A percentile compares a stretch with the other conserved stretches of the same genome.
Evolutionary conservation across 1,140 invertebrate genomes (phyloP).

Genomic region (Drosophila littoralis): DNA sequence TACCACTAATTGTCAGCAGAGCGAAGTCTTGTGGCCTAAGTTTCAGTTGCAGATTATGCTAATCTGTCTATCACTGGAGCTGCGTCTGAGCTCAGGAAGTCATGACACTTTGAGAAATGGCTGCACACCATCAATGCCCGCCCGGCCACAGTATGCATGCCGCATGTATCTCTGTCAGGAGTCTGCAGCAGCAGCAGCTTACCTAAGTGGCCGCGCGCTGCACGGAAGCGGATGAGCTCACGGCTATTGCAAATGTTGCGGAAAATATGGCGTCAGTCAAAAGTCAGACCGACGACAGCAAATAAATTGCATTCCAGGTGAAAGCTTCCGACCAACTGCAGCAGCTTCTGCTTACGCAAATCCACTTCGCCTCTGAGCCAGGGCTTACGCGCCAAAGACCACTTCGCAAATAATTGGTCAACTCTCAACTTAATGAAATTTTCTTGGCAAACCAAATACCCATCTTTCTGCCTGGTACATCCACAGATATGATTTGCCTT

Average conservation of each 20-base stretch:
- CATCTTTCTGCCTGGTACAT: not conserved
- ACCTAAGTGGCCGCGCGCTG: constrained; percentile 6
- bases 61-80: constrained; percentile 24
- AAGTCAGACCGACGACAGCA: constrained; percentile 80
- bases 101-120: constrained; percentile 45
- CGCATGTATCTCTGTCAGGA: constrained; percentile 33
- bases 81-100: constrained; percentile 9
- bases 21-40: not conserved
- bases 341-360: not conserved
- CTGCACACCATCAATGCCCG: constrained; percentile 10
- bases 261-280: constrained; percentile 84
- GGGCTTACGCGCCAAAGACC: constrained; percentile 12
- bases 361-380: constrained; percentile 5
- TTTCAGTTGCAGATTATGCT: constrained; percentile 35
- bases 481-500: not conserved
- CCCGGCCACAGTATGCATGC: constrained; percentile 16
- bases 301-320: constrained; percentile 81
- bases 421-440: constrained; percentile 35
- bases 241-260: constrained; percentile 58
- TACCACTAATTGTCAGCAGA: constrained; percentile 29
- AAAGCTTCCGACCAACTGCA: not conserved
- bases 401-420: constrained; percentile 40
- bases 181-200: constrained; percentile 6
- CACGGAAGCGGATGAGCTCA: constrained; percentile 13
- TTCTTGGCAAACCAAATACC: constrained; percentile 4